Percentiles rank a stretch among this genome's conserved stretches.
Evolutionary conservation across 2,888 invertebrate genomes (phyloP).

Genomic region (Nephrotoma appendiculata): DNA sequence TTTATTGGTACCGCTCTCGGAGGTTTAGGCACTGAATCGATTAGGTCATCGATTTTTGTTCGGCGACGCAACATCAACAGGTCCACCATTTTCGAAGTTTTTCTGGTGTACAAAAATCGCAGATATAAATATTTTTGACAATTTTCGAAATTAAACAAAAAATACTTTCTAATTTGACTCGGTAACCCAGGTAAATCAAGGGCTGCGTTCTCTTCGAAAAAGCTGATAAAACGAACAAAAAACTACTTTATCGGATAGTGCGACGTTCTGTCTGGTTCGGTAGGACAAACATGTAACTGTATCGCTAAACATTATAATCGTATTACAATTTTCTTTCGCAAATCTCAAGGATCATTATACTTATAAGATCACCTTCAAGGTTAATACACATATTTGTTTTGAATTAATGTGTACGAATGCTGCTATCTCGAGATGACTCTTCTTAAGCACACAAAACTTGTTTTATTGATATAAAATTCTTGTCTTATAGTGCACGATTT

Average conservation of each 20-base stretch:
- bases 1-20: conserved; percentile 25
- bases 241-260: no score
- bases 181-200: background rate
- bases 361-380: background rate
- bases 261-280: no score
- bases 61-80: conserved; percentile 22
- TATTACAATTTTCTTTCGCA: background rate
- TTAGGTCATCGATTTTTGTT: conserved; percentile 9
- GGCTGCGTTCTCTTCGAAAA: background rate
- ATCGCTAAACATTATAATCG: no score
- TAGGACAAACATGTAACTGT: no score
- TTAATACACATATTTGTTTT: background rate
- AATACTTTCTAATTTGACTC: background rate
- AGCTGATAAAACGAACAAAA: no score
- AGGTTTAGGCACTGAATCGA: conserved; percentile 7
- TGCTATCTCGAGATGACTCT: background rate
- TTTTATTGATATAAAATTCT: background rate
- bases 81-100: conserved; percentile 20
- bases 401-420: background rate
- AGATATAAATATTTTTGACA: background rate
- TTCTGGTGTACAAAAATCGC: background rate
- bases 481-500: background rate
- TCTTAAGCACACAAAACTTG: background rate
- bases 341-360: background rate
- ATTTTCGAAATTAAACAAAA: background rate